Base-by-base conservation (phyloP, 2,888 invertebrate genomes). In the Drosophila parthenogenetica region DNA sequence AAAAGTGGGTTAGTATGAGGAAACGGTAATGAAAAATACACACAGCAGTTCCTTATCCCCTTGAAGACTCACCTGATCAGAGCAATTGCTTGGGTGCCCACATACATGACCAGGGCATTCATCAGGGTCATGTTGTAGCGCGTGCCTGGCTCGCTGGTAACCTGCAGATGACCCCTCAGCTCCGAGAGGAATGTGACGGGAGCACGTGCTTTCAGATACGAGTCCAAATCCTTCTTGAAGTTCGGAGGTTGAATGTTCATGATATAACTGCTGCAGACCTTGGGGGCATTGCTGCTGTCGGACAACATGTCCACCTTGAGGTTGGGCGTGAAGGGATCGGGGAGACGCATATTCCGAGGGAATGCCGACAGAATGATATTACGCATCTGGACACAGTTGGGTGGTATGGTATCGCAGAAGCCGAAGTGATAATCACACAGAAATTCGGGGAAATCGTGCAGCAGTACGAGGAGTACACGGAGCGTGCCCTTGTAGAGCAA, bases 391-490 rank as follows among this genome's bases (percentile, higher is more conserved):
- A 99, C 98, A 93, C 99, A 99, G 92, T 99, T 99, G 3, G 99
- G 98, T 49, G 99, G 99, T 86, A 99, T 99, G 69, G 98, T 98
- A 92, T 99, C 99, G 92, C 99, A 99, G 93, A 99, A 98, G 46
- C 98, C 97, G 92, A 99, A 99, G 92, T 99, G 99, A 92, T 99
- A 99, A 92, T 99, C 99, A 92, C 99, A 99, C 54, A 99, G 94
- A 92, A 99, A 98, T 93, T 99, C 99, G 0, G 99, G 99, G 92
- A 99, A 99, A 92, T 99, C 99, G 91, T 99, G 99, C 11, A 99
- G 94, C 32, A 99, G 93, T 0, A 99, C 98, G 40, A 99, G 93
- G 54, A 99, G 93, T 8, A 99, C 98, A 73, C 99, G 95, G 48
- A 99, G 93, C 0, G 98, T 98, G 81, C 98, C 99, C 93, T 98